Conservation (phyloP, 2,797 vertebrate genomes). For the Decapterus maruadsi region DNA sequence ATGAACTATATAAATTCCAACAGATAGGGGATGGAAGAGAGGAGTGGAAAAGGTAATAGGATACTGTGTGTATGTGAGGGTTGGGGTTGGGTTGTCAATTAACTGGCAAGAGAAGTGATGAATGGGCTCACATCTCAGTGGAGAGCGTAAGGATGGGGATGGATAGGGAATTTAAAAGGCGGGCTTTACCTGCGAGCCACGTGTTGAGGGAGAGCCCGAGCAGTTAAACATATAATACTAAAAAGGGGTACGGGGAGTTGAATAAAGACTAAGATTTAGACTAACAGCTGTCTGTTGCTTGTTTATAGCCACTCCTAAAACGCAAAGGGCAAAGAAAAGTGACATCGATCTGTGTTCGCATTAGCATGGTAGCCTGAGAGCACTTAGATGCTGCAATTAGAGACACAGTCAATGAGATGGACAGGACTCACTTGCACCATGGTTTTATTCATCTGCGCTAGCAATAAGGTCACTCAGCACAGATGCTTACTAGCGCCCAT, state of each 20-base stretch:
- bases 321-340: constrained; percentile 72
- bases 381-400: constrained; percentile 87
- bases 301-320: constrained; percentile 70
- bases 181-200: constrained; percentile 25
- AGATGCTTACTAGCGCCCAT: constrained; percentile 26
- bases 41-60: constrained; percentile 53
- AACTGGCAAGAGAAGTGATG: constrained; percentile 57
- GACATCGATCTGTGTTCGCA: constrained; percentile 85
- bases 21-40: constrained; percentile 30
- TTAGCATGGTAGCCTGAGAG: constrained; percentile 84
- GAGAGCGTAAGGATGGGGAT: constrained; percentile 33
- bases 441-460: constrained; percentile 46
- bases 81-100: constrained; percentile 57
- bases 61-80: constrained; percentile 18
- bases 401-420: constrained; percentile 76
- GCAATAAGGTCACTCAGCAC: constrained; percentile 46
- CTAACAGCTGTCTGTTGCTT: constrained; percentile 57
- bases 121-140: constrained; percentile 46
- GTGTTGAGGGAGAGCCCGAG: constrained; percentile 34
- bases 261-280: constrained; percentile 56
- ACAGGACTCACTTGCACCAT: constrained; percentile 53
- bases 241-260: constrained; percentile 23
- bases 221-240: constrained; percentile 51
- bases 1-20: constrained; percentile 48
- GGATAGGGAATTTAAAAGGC: constrained; percentile 40